These are phyloP conservation scores for Cynaeus angustus DNA, from an alignment of 2,888 invertebrate genomes.

Conservation along the genomic window DNA sequence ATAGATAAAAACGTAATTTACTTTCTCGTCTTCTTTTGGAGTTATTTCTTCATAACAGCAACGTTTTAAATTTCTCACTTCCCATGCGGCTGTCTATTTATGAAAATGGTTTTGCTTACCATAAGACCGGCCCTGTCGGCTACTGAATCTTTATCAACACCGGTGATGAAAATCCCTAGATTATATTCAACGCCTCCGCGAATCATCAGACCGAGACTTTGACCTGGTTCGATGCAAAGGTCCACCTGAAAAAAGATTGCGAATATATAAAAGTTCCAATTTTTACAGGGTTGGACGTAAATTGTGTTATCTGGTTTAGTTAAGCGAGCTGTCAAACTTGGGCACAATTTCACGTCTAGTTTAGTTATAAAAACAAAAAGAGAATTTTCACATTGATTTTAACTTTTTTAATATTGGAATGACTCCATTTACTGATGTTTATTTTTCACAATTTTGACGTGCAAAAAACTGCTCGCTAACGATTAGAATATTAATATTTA, in stretches of 20 bases:
- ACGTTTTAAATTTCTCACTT: conserved; percentile 8
- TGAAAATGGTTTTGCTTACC: conserved; percentile 73
- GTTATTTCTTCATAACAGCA: conserved; percentile 5
- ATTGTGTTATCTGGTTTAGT: neutral
- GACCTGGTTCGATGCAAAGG: conserved; percentile 90
- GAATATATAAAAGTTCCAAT: neutral
- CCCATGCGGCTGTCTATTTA: conserved; percentile 3
- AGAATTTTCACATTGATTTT: no score
- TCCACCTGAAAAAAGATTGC: conserved; percentile 80
- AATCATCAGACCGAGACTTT: conserved; percentile 95
- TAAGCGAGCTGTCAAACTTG: no score
- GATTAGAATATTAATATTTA: no score
- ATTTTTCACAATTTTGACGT: no score
- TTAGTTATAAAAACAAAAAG: no score
- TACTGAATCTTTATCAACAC: conserved; percentile 94
- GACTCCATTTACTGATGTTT: no score
- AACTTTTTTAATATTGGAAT: no score
- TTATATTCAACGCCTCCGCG: conserved; percentile 96
- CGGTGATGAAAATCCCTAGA: conserved; percentile 96
- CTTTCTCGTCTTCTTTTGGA: neutral
- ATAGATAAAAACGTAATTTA: conserved; percentile 17
- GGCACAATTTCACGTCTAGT: no score
- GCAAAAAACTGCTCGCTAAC: no score
- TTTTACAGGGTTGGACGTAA: neutral
- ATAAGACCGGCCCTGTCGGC: conserved; percentile 93